These are phyloP conservation scores for Hofmannophila pseudospretella DNA, from an alignment of 2,888 invertebrate species.

Conservation along the genomic window DNA sequence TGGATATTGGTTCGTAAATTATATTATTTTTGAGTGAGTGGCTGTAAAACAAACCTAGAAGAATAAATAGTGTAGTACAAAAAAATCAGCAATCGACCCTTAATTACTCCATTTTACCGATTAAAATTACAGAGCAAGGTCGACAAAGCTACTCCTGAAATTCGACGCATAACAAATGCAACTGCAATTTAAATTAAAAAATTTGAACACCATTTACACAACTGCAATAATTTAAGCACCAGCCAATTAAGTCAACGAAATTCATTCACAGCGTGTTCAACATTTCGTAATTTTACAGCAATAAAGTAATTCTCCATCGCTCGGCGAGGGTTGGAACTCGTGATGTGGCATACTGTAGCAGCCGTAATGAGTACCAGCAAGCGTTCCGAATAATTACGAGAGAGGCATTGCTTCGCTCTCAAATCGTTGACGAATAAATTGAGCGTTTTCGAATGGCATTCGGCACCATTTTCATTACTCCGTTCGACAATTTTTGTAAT, in stretches of 20 bases:
- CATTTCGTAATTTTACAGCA: neutral
- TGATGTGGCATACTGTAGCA: conserved; percentile 16
- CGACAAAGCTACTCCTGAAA: no score
- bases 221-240: neutral
- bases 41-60: no score
- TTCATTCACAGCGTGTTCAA: neutral
- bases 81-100: no score
- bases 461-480: no score
- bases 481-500: no score
- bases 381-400: conserved; percentile 15
- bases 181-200: no score
- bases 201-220: neutral
- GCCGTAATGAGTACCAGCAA: conserved; percentile 16
- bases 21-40: no score
- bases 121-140: no score
- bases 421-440: conserved; percentile 2
- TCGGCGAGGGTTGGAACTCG: conserved; percentile 7
- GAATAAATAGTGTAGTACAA: no score
- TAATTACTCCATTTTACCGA: no score
- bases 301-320: neutral
- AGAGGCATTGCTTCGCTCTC: neutral
- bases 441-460: neutral
- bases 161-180: no score
- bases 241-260: neutral
- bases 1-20: no score